Evolutionary conservation across 1,140 invertebrate genomes (phyloP).

Genomic region (Cecropterus lyciades): DNA sequence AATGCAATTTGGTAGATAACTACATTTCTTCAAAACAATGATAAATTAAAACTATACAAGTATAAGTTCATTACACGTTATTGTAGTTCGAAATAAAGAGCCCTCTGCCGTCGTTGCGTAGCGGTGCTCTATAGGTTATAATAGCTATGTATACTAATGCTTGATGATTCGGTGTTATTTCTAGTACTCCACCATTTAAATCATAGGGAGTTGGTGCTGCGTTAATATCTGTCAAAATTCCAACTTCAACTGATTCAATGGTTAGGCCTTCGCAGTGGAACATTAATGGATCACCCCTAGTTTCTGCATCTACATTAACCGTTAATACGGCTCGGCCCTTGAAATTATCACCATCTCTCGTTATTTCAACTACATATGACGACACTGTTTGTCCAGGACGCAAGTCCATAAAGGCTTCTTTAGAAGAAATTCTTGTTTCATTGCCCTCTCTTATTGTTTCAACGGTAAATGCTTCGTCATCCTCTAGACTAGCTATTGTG

Average conservation of each 20-base stretch:
- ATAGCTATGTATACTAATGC: slow-evolving; percentile 50
- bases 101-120: slow-evolving; percentile 58
- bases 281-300: slow-evolving; percentile 48
- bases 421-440: not conserved
- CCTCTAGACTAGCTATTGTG: not conserved
- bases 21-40: too few relatives aligned
- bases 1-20: too few relatives aligned
- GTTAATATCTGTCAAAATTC: slow-evolving; percentile 50
- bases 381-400: slow-evolving; percentile 57
- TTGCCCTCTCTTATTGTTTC: slow-evolving; percentile 6
- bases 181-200: slow-evolving; percentile 44
- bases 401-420: slow-evolving; percentile 24
- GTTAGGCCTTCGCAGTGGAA: slow-evolving; percentile 51
- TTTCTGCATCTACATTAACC: slow-evolving; percentile 45
- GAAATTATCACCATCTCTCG: slow-evolving; percentile 49
- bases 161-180: slow-evolving; percentile 42
- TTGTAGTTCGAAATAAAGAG: slow-evolving; percentile 48
- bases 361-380: slow-evolving; percentile 53
- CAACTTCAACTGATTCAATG: slow-evolving; percentile 49
- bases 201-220: slow-evolving; percentile 33
- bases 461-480: not conserved
- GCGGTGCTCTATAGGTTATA: slow-evolving; percentile 70
- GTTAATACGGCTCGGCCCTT: slow-evolving; percentile 55
- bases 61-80: slow-evolving; percentile 48
- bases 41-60: not conserved